Evolutionary conservation across 2,113 vertebrate species (phyloP).

Genomic region (Crypturellus undulatus): DNA sequence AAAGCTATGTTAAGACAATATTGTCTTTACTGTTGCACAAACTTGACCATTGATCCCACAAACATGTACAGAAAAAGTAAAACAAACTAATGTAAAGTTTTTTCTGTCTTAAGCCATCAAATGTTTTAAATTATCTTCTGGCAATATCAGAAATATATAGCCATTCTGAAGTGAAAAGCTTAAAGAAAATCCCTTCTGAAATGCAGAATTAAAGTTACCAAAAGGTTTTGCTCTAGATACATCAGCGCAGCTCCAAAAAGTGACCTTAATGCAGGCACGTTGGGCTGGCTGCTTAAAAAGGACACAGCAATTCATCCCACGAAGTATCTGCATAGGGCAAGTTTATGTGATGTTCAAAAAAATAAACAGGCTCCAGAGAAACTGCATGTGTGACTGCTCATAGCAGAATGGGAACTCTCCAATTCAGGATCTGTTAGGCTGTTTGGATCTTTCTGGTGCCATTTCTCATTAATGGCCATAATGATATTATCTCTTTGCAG

Average conservation of each 20-base stretch:
- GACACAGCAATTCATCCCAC: background rate
- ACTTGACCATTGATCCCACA: background rate
- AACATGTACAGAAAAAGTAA: background rate
- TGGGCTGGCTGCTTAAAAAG: background rate
- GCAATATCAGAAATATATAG: background rate
- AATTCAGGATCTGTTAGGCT: background rate
- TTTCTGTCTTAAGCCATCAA: background rate
- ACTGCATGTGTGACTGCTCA: no score
- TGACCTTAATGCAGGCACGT: background rate
- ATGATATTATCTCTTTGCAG: background rate
- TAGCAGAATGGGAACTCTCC: background rate
- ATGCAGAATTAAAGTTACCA: background rate
- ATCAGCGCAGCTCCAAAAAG: background rate
- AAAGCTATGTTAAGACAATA: background rate
- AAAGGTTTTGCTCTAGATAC: background rate
- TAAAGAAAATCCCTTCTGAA: background rate
- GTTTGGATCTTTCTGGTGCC: background rate
- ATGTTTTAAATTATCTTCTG: background rate
- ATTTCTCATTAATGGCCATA: background rate
- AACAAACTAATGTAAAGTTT: background rate
- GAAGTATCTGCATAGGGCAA: background rate
- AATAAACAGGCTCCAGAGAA: background rate
- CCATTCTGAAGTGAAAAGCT: background rate
- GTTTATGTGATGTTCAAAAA: background rate
- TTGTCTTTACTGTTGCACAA: background rate